These are phyloP conservation scores for Ceratosolen solmsi DNA, from an alignment of 1,140 invertebrate species.

Conservation along the genomic window DNA sequence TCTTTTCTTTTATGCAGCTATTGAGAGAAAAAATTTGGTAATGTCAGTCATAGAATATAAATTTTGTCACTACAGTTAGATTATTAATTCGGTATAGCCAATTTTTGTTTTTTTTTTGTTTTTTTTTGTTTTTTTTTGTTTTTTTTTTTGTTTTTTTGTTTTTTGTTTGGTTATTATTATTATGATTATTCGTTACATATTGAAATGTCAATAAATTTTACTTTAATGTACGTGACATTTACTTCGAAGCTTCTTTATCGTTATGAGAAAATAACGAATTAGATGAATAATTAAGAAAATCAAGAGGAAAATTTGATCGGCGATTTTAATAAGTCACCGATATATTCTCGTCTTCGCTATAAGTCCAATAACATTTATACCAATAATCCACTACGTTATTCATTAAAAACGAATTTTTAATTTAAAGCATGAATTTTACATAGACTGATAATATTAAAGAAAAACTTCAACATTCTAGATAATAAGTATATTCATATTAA, in stretches of 20 bases:
- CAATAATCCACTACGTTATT: not conserved
- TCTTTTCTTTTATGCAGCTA: conserved; percentile 33
- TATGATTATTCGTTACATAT: not conserved
- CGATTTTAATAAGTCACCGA: not conserved
- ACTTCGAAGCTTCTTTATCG: not conserved
- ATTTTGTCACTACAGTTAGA: conserved; percentile 34
- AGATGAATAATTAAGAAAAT: not conserved
- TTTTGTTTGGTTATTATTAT: not conserved
- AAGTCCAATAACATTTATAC: no score
- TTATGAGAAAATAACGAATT: not conserved
- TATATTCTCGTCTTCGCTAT: no score
- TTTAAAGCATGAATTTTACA: not conserved
- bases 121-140: not conserved
- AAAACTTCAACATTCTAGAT: not conserved
- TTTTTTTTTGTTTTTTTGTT: not conserved
- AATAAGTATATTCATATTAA: not conserved
- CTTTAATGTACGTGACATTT: not conserved
- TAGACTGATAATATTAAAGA: not conserved
- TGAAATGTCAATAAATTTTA: conserved; percentile 13
- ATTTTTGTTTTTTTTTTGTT: conserved; percentile 1
- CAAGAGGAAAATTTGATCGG: not conserved
- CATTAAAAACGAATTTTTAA: not conserved
- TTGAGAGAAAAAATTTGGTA: conserved; percentile 44
- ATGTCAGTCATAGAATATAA: conserved; percentile 41
- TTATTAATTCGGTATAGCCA: conserved; percentile 32